Percentiles rank a stretch among this genome's conserved stretches.
phyloP scores from a whole-genome alignment of 64 coral and sea anemone species.

The Catalaphyllia jardinei region DNA sequence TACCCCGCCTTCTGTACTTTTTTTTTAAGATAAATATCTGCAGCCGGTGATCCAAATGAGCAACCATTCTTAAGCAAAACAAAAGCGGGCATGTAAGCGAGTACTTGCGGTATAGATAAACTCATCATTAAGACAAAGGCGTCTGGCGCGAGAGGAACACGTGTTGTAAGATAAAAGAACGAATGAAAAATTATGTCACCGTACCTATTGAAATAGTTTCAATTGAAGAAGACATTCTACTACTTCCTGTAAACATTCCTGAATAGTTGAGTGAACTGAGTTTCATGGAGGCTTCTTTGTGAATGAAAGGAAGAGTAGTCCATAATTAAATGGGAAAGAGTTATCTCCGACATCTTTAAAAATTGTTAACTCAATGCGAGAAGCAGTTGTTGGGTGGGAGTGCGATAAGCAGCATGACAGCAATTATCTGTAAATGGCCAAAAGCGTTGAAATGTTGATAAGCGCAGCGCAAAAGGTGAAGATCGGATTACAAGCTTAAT shows the following conservation, averaged over 20 bases:
- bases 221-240: not conserved
- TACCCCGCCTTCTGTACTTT: too few species aligned
- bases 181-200: not conserved
- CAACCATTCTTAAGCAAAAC: not conserved
- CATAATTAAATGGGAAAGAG: not conserved
- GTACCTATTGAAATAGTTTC: too few species aligned
- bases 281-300: not conserved
- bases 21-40: too few species aligned
- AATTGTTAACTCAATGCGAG: not conserved
- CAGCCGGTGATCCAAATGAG: too few species aligned
- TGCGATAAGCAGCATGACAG: not conserved
- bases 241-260: conserved; percentile 20
- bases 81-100: not conserved
- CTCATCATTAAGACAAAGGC: not conserved
- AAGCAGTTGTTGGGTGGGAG: not conserved
- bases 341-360: not conserved
- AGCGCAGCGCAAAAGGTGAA: not conserved
- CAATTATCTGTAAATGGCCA: conserved; percentile 24
- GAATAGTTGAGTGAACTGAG: too few species aligned
- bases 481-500: conserved; percentile 11
- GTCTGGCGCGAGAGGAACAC: not conserved
- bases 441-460: conserved; percentile 24
- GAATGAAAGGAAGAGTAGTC: not conserved
- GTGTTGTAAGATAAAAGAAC: conserved; percentile 25
- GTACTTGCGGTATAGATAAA: conserved; percentile 7